A percentile compares a stretch with the other conserved stretches of the same genome.
phyloP scores from a whole-genome alignment of 2,888 invertebrate genomes.

The Bembecia ichneumoniformis region DNA sequence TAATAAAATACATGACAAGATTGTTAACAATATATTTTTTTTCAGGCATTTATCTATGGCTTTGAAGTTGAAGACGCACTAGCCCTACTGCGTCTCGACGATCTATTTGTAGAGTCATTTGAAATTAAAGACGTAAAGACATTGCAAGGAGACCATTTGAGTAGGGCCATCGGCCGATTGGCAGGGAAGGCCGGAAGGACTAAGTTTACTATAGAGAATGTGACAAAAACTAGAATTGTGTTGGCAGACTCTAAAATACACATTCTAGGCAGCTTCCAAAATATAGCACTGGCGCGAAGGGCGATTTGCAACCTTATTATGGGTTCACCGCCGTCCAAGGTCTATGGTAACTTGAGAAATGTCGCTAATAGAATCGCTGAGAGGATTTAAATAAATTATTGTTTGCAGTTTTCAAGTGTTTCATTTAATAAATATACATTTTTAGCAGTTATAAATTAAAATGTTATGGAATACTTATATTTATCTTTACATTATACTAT shows the following conservation, averaged over 20 bases:
- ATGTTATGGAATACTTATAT: conserved; percentile 3
- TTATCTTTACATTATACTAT: too few relatives aligned
- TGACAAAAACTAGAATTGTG: conserved; percentile 97
- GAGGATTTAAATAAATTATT: conserved; percentile 71
- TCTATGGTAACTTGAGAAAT: conserved; percentile 93
- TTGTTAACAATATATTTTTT: background rate
- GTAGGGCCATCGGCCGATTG: conserved; percentile 95
- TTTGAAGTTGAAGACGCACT: conserved; percentile 98
- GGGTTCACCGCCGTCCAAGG: conserved; percentile 97
- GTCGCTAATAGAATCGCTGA: conserved; percentile 88
- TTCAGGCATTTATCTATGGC: conserved; percentile 90
- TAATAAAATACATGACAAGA: too few relatives aligned
- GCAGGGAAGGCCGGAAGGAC: conserved; percentile 98
- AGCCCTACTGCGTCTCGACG: conserved; percentile 94
- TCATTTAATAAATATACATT: conserved; percentile 13
- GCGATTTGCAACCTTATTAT: conserved; percentile 97
- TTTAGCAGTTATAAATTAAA: conserved; percentile 3
- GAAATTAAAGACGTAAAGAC: conserved; percentile 97
- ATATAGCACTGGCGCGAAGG: conserved; percentile 93
- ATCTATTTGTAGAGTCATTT: conserved; percentile 96
- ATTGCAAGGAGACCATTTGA: conserved; percentile 93
- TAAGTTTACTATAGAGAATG: conserved; percentile 98
- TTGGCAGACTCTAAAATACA: conserved; percentile 97
- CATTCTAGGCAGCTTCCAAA: conserved; percentile 96
- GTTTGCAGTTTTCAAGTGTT: conserved; percentile 22